Percentiles rank a stretch among this genome's conserved stretches.
Evolutionary conservation across 2,888 invertebrate species (phyloP).

Genomic region (Lampropteryx suffumata): DNA sequence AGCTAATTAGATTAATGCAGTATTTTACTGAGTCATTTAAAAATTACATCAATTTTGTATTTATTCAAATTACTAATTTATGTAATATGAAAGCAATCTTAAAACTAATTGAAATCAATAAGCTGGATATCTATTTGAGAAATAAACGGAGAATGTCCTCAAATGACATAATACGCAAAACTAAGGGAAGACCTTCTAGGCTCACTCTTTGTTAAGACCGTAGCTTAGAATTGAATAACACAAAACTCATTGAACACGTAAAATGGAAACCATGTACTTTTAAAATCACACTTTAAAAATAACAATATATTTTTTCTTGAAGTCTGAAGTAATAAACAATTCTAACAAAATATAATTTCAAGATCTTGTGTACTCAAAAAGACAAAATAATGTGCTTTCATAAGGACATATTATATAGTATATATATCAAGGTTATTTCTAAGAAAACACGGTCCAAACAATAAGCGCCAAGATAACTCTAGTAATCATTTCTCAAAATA

Average conservation of each 20-base stretch:
- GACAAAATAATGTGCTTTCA: not conserved
- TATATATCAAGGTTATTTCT: not conserved
- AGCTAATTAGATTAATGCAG: not conserved
- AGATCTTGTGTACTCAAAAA: not conserved
- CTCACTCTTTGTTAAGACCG: conserved; percentile 7
- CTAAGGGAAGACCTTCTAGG: conserved; percentile 34
- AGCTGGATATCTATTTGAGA: conserved; percentile 36
- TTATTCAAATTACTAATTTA: not conserved
- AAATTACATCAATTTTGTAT: too few species aligned
- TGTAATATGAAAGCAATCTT: not conserved
- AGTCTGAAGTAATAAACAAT: too few species aligned
- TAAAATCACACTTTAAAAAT: not conserved
- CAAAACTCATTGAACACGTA: not conserved
- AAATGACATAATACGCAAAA: conserved; percentile 41
- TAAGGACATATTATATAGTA: not conserved
- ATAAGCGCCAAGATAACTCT: conserved; percentile 19
- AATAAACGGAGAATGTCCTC: conserved; percentile 53
- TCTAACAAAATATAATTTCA: too few species aligned
- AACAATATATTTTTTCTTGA: too few species aligned
- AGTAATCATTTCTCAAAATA: conserved; percentile 59
- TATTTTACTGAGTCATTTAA: too few species aligned
- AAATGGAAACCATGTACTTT: too few species aligned
- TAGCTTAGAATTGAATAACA: conserved; percentile 6
- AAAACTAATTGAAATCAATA: conserved; percentile 3
- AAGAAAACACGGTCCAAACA: conserved; percentile 4